These are phyloP conservation scores for Tyto alba DNA, from an alignment of 2,113 vertebrate species.

Conservation along the genomic window DNA sequence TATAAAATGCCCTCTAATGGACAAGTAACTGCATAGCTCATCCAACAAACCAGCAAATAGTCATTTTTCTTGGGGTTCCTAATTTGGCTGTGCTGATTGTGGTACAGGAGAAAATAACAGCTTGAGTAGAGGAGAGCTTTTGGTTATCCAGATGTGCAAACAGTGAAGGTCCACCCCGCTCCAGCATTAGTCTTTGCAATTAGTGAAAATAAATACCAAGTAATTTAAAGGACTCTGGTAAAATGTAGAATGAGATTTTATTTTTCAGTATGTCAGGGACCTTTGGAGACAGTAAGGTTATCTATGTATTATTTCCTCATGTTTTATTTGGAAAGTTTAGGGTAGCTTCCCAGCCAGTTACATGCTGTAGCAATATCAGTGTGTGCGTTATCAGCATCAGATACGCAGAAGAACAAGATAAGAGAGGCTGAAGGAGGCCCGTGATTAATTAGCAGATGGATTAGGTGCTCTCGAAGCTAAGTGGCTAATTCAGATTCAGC, in stretches of 20 bases:
- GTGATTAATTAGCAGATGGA: conserved; percentile 43
- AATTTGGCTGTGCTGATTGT: neutral
- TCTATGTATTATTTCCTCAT: neutral
- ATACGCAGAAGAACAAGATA: conserved; percentile 53
- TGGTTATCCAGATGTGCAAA: neutral
- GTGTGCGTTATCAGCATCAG: neutral
- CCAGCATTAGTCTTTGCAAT: accelerated
- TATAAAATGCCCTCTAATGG: conserved; percentile 70
- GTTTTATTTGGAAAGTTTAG: neutral
- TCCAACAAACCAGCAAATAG: neutral
- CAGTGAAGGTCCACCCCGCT: neutral
- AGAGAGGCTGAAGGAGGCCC: conserved; percentile 17
- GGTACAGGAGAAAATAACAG: neutral
- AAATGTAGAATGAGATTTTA: neutral
- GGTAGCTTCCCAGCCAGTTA: neutral
- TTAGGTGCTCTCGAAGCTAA: neutral
- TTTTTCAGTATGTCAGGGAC: neutral
- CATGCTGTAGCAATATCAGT: neutral
- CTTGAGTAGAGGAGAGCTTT: neutral
- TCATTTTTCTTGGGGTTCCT: neutral
- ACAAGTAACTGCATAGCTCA: conserved; percentile 44
- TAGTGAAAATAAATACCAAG: neutral
- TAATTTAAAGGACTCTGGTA: neutral
- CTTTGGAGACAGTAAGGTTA: neutral
- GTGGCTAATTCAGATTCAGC: conserved; percentile 33